Base-by-base conservation (phyloP, 2,113 vertebrate species). In the Equus quagga region DNA sequence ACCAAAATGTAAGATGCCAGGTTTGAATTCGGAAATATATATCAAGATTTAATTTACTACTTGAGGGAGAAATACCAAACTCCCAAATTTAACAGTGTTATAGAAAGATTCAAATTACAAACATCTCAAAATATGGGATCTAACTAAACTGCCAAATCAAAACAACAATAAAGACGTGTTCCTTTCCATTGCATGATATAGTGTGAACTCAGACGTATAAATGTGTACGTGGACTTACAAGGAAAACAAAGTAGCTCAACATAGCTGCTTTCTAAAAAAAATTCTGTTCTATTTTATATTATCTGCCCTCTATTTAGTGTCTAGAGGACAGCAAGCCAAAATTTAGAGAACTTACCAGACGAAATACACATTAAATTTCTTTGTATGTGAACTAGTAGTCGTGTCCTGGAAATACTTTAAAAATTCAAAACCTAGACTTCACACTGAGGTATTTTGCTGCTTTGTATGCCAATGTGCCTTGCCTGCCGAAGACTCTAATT, bases 341-440 rank as follows among this genome's bases (percentile, higher is more conserved):
- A 93, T 72, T 79, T 64, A 78, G 33, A 80, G 73, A 36, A 80
- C 69, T 67, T 78, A 85, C n/a, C 6, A 41, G n/a, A 79, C 64
- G 44, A 86, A 79, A 76, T 36, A 33, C 13, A 82, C 14, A 70
- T 51, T 54, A 36, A 28, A 87, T 69, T 89, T 81, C 46, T 96
- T 91, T 67, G 70, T 73, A 70, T 60, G 41, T 46, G 64, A 92
- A 46, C 5, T 24, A 95, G 44, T 7, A 78, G 9, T 49, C 19
- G 1, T 67, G 41, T 62, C 69, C 60, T 64, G 67, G 60, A 96
- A 95, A 73, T 73, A 67, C 14, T 83, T 96, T 56, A 89, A 70
- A 76, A 82, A 69, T 67, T 88, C 23, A 91, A 94, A 96, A 62
- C 51, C 56, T 89, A 56, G 67, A 96, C 89, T 95, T 94, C 78